A percentile compares a stretch with the other conserved stretches of the same genome.
phyloP scores from a whole-genome alignment of 2,888 invertebrate species.

The Ophonus ardosiacus region DNA sequence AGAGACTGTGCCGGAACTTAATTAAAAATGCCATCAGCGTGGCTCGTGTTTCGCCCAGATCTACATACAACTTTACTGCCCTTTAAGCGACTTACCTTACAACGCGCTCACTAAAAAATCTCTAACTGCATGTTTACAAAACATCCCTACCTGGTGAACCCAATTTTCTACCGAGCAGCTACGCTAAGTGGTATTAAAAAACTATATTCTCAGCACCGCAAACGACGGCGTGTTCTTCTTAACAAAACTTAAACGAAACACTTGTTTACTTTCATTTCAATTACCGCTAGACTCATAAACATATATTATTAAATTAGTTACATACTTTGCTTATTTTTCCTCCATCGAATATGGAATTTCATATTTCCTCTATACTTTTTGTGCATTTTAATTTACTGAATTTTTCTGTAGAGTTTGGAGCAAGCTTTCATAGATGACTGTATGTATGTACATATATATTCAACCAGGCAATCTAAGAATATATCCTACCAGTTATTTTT shows the following conservation, averaged over 20 bases:
- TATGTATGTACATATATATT: no score
- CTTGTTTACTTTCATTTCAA: conserved; percentile 11
- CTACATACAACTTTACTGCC: conserved; percentile 60
- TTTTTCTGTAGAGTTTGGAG: not conserved
- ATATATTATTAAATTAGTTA: not conserved
- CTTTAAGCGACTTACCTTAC: conserved; percentile 62
- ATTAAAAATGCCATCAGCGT: conserved; percentile 64
- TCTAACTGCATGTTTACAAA: conserved; percentile 57
- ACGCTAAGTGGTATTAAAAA: conserved; percentile 19
- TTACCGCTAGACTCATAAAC: not conserved
- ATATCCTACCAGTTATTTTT: no score
- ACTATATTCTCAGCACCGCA: conserved; percentile 5
- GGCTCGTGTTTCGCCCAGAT: conserved; percentile 59
- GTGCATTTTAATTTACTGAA: not conserved
- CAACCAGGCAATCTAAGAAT: no score
- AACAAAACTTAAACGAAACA: conserved; percentile 5
- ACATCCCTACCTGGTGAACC: conserved; percentile 11
- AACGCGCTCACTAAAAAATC: conserved; percentile 52
- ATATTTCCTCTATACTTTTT: not conserved
- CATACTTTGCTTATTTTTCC: not conserved
- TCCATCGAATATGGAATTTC: not conserved
- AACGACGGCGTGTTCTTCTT: not conserved
- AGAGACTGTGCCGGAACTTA: conserved; percentile 61
- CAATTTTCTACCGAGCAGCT: conserved; percentile 20
- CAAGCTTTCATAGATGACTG: not conserved